phyloP scores from a whole-genome alignment of 2,797 vertebrate species.

The Sebastes alutus region DNA sequence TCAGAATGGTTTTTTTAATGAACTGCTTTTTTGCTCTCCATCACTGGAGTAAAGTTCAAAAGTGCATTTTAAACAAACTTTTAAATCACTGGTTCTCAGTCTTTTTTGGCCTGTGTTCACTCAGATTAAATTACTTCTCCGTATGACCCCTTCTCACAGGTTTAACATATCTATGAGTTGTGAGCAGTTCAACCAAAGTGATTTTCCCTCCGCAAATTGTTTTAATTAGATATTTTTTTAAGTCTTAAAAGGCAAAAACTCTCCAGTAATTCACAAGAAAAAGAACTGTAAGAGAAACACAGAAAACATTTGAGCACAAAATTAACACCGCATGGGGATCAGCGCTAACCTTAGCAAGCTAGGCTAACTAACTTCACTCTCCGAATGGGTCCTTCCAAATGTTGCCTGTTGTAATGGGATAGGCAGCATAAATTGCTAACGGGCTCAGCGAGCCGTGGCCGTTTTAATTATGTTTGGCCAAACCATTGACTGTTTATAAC shows the following conservation, averaged over 20 bases:
- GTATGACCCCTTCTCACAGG: neutral
- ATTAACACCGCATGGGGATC: neutral
- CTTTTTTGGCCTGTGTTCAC: neutral
- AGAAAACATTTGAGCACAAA: neutral
- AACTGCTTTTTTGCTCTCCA: neutral
- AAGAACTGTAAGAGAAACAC: neutral
- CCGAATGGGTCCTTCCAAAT: neutral
- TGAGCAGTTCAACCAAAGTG: neutral
- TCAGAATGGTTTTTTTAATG: neutral
- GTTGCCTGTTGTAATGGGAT: neutral
- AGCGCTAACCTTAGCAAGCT: neutral
- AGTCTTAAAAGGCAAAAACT: neutral
- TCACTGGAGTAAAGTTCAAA: neutral
- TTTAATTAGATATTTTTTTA: neutral
- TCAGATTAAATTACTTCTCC: neutral
- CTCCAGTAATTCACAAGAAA: neutral
- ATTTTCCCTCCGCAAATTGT: neutral
- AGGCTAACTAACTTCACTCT: neutral
- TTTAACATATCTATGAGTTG: neutral
- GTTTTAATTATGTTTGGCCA: too few relatives aligned
- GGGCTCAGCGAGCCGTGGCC: too few relatives aligned
- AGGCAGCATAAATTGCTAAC: neutral
- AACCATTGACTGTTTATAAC: too few relatives aligned
- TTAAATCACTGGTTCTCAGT: neutral
- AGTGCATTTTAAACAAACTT: neutral